These are phyloP conservation scores for Podarcis lilfordi DNA, from an alignment of 2,797 vertebrate genomes.

Conservation along the genomic window DNA sequence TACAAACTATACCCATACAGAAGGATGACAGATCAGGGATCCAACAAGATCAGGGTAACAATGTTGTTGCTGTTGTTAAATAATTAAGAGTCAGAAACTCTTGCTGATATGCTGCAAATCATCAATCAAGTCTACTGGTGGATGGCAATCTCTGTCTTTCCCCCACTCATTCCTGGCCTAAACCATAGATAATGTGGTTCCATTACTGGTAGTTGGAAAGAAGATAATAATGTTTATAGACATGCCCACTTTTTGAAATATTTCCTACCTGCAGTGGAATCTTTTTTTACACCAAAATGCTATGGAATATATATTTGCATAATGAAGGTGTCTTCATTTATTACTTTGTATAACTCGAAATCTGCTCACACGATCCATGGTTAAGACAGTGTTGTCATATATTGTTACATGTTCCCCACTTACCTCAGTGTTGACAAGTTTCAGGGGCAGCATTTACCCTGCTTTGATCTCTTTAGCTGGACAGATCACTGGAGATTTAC, in stretches of 20 bases:
- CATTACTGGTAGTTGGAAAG: no score
- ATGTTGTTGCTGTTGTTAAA: not conserved
- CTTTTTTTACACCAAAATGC: not conserved
- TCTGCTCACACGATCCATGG: not conserved
- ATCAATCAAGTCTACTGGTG: not conserved
- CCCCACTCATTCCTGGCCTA: not conserved
- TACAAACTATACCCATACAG: not conserved
- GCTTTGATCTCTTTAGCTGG: not conserved
- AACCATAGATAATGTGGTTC: not conserved
- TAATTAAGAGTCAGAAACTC: not conserved
- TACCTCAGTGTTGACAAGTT: no score
- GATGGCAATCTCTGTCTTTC: no score
- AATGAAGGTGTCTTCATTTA: not conserved
- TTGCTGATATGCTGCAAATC: not conserved
- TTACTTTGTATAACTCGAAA: not conserved
- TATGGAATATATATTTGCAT: not conserved
- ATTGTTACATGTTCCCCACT: not conserved
- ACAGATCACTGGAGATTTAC: not conserved
- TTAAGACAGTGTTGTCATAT: not conserved
- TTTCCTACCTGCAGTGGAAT: not conserved
- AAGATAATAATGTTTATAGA: no score
- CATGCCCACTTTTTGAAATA: not conserved
- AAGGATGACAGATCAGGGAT: not conserved
- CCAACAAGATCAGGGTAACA: not conserved
- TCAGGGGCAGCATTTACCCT: no score